Conservation (phyloP, 2,113 vertebrate genomes). For the Phylloscopus trochiloides region DNA sequence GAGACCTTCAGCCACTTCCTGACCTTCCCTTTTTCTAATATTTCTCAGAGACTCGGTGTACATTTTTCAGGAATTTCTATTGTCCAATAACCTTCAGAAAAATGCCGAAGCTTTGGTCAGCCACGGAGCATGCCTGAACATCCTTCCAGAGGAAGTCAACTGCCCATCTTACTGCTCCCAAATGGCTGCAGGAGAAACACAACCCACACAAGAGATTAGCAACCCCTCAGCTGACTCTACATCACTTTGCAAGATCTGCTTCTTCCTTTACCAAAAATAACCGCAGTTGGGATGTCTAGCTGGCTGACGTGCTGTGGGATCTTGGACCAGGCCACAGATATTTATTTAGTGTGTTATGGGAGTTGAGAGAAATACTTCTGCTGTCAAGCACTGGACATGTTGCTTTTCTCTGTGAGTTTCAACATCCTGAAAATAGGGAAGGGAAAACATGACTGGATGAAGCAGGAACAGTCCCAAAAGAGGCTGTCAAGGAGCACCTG, state of each 20-base stretch:
- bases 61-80: conserved; percentile 4
- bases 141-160: conserved; percentile 58
- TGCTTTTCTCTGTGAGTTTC: background rate
- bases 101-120: background rate
- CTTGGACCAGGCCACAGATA: background rate
- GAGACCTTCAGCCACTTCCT: conserved; percentile 28
- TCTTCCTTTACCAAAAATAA: conserved; percentile 54
- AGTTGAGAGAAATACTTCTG: background rate
- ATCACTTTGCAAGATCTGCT: conserved; percentile 4
- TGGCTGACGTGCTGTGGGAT: conserved; percentile 28
- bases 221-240: conserved; percentile 50
- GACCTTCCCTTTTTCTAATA: background rate
- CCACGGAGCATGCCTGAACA: background rate
- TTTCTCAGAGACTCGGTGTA: background rate
- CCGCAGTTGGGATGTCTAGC: background rate
- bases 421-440: background rate
- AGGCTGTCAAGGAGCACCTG: background rate
- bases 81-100: conserved; percentile 29
- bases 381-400: background rate
- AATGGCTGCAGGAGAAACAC: conserved; percentile 39
- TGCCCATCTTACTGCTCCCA: conserved; percentile 38
- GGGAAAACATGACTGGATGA: background rate
- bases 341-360: background rate
- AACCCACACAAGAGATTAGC: conserved; percentile 61
- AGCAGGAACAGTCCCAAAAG: background rate